Evolutionary conservation across 2,113 vertebrate genomes (phyloP), one percentile per base, ranked within the genome.

Genomic region (Tragelaphus strepsiceros): DNA sequence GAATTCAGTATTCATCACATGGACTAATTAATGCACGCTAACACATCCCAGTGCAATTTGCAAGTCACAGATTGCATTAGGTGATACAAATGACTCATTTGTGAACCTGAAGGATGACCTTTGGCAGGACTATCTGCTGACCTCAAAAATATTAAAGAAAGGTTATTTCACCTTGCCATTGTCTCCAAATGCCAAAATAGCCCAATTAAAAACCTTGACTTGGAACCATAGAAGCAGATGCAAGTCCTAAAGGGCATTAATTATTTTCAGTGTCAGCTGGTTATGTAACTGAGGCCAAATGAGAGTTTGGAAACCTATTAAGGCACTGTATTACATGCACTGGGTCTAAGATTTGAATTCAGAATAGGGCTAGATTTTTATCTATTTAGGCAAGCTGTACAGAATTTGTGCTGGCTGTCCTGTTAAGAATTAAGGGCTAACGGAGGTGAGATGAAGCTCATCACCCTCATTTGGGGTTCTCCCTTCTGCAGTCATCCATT

Each of bases 151-250:
- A 99, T 99, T 99, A 99, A 99, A 99, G 99, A 99, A 99, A 99
- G 99, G 99, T 99, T 99, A 99, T 99, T 99, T 99, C 99, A 99
- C 99, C 99, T 99, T 99, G 99, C 99, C 99, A 99, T 99, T 99
- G 99, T 99, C 99, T 99, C 99, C 99, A 99, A 99, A 99, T 99
- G 99, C 99, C 99, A 99, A 99, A 99, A 99, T 99, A 99, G 99
- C 99, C 99, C 99, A 99, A 99, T 99, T 99, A 99, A 99, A 99
- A 99, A 99, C 98, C 99, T 98, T 99, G 99, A 99, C 99, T 99
- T 99, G 99, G 99, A 99, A 99, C 99, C 98, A 98, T 98, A 99
- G 99, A 99, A 99, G 99, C 99, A 99, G 99, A 99, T 99, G 99
- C 96, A 97, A 99, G 98, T 99, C 99, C 99, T 99, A 99, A 99